Percentiles rank a stretch among this genome's conserved stretches.
Evolutionary conservation across 2,888 invertebrate genomes (phyloP).

Genomic region (Panzeria rudis): DNA sequence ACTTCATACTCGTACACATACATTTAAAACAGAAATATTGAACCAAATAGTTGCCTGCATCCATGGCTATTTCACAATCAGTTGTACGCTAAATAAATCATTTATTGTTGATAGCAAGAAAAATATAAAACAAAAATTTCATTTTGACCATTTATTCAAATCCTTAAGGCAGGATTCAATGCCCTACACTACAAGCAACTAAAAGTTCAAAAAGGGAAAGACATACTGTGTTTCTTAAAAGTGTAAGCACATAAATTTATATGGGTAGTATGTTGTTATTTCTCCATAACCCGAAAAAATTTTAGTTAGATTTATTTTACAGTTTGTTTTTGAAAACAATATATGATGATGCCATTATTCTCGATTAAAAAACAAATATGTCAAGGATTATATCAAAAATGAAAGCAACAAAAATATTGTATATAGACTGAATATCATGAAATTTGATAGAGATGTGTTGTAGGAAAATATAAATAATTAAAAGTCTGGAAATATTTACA

Average conservation of each 20-base stretch:
- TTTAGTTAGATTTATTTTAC: conserved; percentile 38
- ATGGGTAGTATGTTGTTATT: background rate
- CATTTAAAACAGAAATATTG: conserved; percentile 2
- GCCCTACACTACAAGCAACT: conserved; percentile 2
- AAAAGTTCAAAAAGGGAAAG: background rate
- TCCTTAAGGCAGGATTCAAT: conserved; percentile 21
- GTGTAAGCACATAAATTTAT: background rate
- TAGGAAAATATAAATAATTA: conserved; percentile 25
- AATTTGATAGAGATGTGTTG: conserved; percentile 12
- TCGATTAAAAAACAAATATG: conserved; percentile 49
- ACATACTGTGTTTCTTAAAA: no score
- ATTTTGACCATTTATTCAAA: conserved; percentile 35
- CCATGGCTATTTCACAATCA: conserved; percentile 42
- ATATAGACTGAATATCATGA: conserved; percentile 11
- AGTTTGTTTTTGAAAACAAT: conserved; percentile 40
- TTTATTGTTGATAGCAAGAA: conserved; percentile 30
- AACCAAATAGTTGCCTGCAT: conserved; percentile 39
- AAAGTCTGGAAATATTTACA: conserved; percentile 38
- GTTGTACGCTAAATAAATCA: conserved; percentile 43
- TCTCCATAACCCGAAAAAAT: background rate
- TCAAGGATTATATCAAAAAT: conserved; percentile 61
- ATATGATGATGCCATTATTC: conserved; percentile 44
- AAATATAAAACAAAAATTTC: conserved; percentile 17
- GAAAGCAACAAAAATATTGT: conserved; percentile 29
- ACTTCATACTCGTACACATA: background rate